Evolutionary conservation across 2,888 invertebrate genomes (phyloP).

Genomic region (Alcis repandata): DNA sequence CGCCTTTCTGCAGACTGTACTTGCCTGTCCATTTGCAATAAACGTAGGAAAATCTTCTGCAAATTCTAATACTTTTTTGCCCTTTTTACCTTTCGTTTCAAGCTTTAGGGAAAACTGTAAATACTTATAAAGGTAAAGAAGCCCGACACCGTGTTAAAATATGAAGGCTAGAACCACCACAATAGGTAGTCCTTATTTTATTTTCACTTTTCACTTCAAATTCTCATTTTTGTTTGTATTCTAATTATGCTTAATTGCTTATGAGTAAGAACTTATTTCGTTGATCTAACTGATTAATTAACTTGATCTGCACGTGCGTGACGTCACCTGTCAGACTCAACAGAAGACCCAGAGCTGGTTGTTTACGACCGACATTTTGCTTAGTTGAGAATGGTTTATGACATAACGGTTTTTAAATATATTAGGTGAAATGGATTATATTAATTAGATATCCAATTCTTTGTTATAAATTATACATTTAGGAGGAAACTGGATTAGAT

Average conservation of each 20-base stretch:
- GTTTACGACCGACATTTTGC: too few species aligned
- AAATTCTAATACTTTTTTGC: slow-evolving; percentile 10
- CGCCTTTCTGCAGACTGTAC: slow-evolving; percentile 3
- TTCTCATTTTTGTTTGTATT: neutral
- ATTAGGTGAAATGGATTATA: too few species aligned
- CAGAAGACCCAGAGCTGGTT: too few species aligned
- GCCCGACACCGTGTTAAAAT: neutral
- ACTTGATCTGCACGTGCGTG: too few species aligned
- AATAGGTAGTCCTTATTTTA: neutral
- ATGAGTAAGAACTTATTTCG: too few species aligned
- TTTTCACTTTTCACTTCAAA: neutral
- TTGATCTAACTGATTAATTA: too few species aligned
- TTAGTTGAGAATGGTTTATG: too few species aligned
- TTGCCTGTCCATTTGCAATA: slow-evolving; percentile 12
- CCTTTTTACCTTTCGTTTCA: slow-evolving; percentile 15
- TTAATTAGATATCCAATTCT: too few species aligned
- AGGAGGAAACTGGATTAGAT: too few species aligned
- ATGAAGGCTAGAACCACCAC: neutral
- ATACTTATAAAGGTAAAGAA: neutral
- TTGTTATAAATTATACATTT: too few species aligned
- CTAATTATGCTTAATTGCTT: neutral
- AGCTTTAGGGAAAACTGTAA: slow-evolving; percentile 22
- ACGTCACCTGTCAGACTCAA: too few species aligned
- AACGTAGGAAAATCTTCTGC: slow-evolving; percentile 11
- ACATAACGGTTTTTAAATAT: too few species aligned